These are phyloP conservation scores for Pristionchus entomophagus DNA, from an alignment of 2,888 invertebrate species.

Conservation along the genomic window DNA sequence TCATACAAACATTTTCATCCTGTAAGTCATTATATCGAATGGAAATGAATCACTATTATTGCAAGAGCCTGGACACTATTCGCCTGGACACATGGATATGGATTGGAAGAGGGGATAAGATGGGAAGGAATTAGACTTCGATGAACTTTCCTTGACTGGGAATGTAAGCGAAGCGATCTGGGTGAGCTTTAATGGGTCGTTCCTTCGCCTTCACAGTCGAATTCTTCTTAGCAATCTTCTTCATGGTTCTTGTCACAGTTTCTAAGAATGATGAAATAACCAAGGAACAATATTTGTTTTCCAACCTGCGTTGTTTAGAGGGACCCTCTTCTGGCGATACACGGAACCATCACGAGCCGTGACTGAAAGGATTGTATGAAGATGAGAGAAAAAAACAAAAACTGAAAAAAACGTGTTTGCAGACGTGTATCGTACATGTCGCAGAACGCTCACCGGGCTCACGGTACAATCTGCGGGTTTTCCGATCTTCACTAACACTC, in stretches of 20 bases:
- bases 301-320: too few species aligned
- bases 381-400: neutral
- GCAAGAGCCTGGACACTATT: neutral
- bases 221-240: neutral
- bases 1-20: constrained; percentile 22
- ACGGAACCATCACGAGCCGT: neutral
- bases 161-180: neutral
- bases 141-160: constrained; percentile 32
- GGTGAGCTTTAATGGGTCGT: neutral
- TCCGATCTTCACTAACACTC: too few species aligned
- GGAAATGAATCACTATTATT: constrained; percentile 27
- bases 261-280: too few species aligned
- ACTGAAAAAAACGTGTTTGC: neutral
- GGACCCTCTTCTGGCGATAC: neutral
- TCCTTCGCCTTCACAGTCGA: neutral
- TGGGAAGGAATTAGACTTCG: neutral
- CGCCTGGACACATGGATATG: too few species aligned
- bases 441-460: too few species aligned
- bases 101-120: neutral
- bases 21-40: constrained; percentile 20
- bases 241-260: neutral
- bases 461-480: too few species aligned
- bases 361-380: neutral
- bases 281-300: too few species aligned
- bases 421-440: neutral